Conservation (phyloP, 2,797 vertebrate species). For the Pipistrellus pygmaeus region DNA sequence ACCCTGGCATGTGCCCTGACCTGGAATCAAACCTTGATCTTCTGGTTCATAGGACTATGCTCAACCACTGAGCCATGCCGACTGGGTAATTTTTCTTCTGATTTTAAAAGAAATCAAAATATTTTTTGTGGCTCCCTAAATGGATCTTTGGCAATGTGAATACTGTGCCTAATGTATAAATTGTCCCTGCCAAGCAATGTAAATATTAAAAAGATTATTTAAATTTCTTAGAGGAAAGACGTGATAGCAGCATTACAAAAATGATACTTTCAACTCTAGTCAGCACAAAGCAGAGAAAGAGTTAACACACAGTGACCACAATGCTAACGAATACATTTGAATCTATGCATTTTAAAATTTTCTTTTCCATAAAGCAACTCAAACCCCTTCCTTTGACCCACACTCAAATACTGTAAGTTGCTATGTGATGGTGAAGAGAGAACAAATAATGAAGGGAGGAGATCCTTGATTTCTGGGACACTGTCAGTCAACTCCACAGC, state of each 20-base stretch:
- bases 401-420: background rate
- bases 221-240: background rate
- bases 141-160: background rate
- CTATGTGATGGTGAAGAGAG: background rate
- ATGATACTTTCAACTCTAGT: background rate
- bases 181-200: background rate
- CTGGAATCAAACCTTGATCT: no score
- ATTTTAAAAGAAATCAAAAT: slow-evolving; percentile 15
- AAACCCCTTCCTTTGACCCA: background rate
- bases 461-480: background rate
- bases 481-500: background rate
- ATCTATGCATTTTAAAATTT: background rate
- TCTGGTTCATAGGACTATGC: no score
- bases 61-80: no score
- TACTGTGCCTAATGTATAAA: background rate
- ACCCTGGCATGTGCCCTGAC: no score
- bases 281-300: background rate
- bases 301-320: background rate
- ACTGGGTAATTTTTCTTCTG: background rate
- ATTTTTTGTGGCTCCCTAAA: background rate
- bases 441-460: slow-evolving; percentile 27
- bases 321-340: background rate
- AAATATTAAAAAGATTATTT: background rate
- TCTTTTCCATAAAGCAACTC: slow-evolving; percentile 17
- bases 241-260: background rate